These are phyloP conservation scores for Pyrgilauda ruficollis DNA, from an alignment of 2,113 vertebrate species.

Conservation along the genomic window DNA sequence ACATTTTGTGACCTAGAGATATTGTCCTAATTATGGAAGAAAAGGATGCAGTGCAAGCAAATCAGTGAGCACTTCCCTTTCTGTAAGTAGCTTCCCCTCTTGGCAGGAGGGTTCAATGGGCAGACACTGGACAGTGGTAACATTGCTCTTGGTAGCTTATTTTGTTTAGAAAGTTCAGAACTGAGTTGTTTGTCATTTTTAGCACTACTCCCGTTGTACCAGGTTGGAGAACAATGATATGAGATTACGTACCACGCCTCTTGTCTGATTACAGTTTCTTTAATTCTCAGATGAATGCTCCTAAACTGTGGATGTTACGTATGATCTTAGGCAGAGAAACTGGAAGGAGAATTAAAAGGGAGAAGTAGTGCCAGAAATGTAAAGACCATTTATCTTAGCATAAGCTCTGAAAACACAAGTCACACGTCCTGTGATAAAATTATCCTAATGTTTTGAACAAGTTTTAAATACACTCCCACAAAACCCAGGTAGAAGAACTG, in stretches of 20 bases:
- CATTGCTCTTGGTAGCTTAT: not conserved
- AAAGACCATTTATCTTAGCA: not conserved
- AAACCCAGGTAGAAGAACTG: not conserved
- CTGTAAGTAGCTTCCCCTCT: not conserved
- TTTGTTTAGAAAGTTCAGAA: not conserved
- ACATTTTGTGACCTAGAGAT: not conserved
- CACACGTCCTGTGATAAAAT: accelerated
- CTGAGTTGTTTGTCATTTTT: not conserved
- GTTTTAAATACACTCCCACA: not conserved
- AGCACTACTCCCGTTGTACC: not conserved
- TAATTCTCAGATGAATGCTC: not conserved
- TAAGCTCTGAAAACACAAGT: not conserved
- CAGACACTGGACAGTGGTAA: not conserved
- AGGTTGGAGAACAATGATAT: not conserved
- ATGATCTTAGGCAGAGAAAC: not conserved
- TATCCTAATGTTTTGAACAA: not conserved
- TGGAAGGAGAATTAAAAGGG: not conserved
- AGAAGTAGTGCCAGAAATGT: not conserved
- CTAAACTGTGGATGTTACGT: not conserved
- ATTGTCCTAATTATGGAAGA: not conserved
- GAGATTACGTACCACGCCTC: not conserved
- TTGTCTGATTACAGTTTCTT: not conserved
- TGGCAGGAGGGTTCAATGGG: not conserved
- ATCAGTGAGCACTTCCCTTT: not conserved
- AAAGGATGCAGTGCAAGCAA: not conserved